Conservation (phyloP, 2,888 invertebrate genomes). For the Molorchus minor region DNA sequence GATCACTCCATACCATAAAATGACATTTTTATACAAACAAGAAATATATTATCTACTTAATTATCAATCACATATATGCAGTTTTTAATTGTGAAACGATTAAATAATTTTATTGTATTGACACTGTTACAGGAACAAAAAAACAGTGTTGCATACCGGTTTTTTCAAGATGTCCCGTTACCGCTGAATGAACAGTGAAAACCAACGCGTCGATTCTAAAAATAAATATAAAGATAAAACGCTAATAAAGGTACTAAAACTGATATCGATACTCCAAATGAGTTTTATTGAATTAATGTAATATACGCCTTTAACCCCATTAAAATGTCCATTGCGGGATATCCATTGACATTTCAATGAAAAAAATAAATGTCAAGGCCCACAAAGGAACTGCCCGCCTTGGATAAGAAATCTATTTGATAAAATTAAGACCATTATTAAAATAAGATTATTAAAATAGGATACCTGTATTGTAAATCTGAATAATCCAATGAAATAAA, state of each 20-base stretch:
- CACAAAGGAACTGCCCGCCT: no score
- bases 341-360: conserved; percentile 9
- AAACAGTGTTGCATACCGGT: conserved; percentile 40
- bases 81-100: no score
- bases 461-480: conserved; percentile 25
- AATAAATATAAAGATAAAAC: conserved; percentile 23
- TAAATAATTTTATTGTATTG: not conserved
- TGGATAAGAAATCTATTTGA: not conserved
- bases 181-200: conserved; percentile 3
- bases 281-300: not conserved
- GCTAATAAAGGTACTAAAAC: not conserved
- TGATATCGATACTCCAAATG: conserved; percentile 8
- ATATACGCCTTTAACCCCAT: not conserved
- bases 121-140: conserved; percentile 4
- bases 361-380: conserved; percentile 6
- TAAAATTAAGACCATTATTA: not conserved
- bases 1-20: no score
- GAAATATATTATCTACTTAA: no score
- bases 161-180: conserved; percentile 38
- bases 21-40: no score
- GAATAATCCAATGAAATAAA: conserved; percentile 13
- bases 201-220: conserved; percentile 38
- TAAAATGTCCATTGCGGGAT: not conserved
- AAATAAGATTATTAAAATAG: conserved; percentile 2
- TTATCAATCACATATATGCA: no score